Evolutionary conservation across 2,888 invertebrate genomes (phyloP), one percentile per base, ranked within the genome.

Genomic region (Pinctada fucata): DNA sequence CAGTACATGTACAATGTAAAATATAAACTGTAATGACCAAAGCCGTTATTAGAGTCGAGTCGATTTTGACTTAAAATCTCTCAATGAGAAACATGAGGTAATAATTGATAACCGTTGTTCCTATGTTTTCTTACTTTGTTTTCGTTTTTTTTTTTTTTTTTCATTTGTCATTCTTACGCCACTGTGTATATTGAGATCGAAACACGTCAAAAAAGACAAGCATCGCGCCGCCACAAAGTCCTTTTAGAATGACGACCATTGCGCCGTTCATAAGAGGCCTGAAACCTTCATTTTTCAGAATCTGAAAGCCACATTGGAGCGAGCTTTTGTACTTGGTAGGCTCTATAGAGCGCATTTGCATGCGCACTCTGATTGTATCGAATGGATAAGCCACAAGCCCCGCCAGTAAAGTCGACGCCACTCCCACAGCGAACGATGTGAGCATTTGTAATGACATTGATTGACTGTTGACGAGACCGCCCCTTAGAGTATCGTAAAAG

Each of bases 361-460:
- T 97, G 93, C 98, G 96, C 94, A 98, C 95, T 93, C 98, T 95
- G 75, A 94, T 90, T 64, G 98, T 99, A 94, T 99, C 98, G 94
- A 99, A 96, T 91, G 98, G 98, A 94, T 99, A 98, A 67, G 97
- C 97, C 83, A 97, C 95, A 93, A 98, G 96, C 92, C 98, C 98
- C 83, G 98, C 96, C 82, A 96, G 94, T 79, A 97, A 95, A 82
- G 96, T 97, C 83, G 96, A 96, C 92, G 84, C 88, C 78, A 91
- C 92, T 65, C 91, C 92, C 50, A 92, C 84, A 5, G 78, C 76
- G 79, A 92, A 91, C 65, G 88, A 88, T 3, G 87, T 13, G 4
- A 88, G 16, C 47, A 88, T 51, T 8, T 90, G 75, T 66, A 88
- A 85, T 65, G 91, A 88, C 77, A n/a, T n/a, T n/a, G n/a, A n/a